Evolutionary conservation across 1,140 invertebrate genomes (phyloP), one percentile per base, ranked within the genome.

Genomic region (Achroia grisella): DNA sequence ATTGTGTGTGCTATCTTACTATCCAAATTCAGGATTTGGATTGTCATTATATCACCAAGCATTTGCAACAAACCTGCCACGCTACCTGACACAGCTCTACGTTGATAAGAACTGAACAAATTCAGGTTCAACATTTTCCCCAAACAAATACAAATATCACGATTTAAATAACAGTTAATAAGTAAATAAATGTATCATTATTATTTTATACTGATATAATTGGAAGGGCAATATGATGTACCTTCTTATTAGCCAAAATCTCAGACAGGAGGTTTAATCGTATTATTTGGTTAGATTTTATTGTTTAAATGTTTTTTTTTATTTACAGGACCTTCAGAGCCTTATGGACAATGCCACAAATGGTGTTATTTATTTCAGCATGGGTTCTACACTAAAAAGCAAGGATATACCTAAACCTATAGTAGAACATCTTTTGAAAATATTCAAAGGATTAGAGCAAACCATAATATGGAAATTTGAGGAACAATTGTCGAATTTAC

Each of bases 401-500:
- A 63, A 64, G 0, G 63, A 65, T 1, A 67, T 89, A 43, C 67
- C 69, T 8, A 50, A 60, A 3, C 8, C 59, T 3, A 17, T 71
- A 4, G 71, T 42, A 15, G 39, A 63, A 5, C 68, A 56, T 0
- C 71, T 91, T 10, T 52, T 88, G 28, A 55, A 81, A 10, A 70
- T 80, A 8, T 86, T 89, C 14, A 45, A 71, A 2, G 48, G 62
- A 43, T 10, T 88, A 1, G 78, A 86, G 28, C 79, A 83, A 27
- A 81, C 63, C 31, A 77, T 88, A 1, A 60, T 90, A 42, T 90
- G 88, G 87, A 89, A 89, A 56, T 87, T 62, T 34, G 87, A 87
- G 44, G 56, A 66, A n/a, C 68, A 79, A 8, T 53, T 89, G 31
- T 44, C 58, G 2, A 61, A 86, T 43, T 35, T 87, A 39, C 72